Base-by-base conservation (phyloP, 64 coral and sea anemone genomes). In the Pocillopora damicornis region DNA sequence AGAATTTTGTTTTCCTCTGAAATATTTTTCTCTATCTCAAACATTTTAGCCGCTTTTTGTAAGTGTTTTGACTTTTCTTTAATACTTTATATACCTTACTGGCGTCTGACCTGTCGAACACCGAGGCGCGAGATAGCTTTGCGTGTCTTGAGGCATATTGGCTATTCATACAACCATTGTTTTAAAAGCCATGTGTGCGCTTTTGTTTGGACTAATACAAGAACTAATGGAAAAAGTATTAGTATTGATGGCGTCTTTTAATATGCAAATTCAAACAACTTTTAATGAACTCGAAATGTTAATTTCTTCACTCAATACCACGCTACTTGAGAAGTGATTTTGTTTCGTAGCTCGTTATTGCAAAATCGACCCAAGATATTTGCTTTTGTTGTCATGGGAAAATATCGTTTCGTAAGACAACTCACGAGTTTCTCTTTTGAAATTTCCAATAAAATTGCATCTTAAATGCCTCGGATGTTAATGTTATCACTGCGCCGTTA, bases 261-360 rank as follows among this genome's bases (percentile, higher is more conserved):
- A 85, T 73, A 85, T 85, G 81, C 81, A 85, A 85, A 85, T 85
- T 85, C 37, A 73, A 85, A 66, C 11, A 85, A 85, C 62, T 71
- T 42, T 85, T 85, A 85, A 85, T 85, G 81, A 85, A 85, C 64
- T 85, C 5, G 37, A 73, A 18, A 85, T 85, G 81, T 63, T 85
- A 85, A 85, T 85, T 72, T 85, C 16, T 25, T 13, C 38, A 56
- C 35, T 20, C 13, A 13, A 72, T 16, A 23, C 81, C 81, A 72
- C 81, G 63, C 64, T 72, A 73, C 81, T 72, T 58, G 16, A 85
- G 56, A 85, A 58, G 63, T 85, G 37, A 18, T 72, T 77, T 85
- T 13, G 37, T 22, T 35, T 37, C 60, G 42, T 51, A 17, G 26
- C 62, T 66, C 30, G 9, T 45, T 67, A 15, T 83, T 68, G 38